These are phyloP conservation scores for Phaetusa simplex DNA, from an alignment of 2,113 vertebrate genomes.

Conservation along the genomic window DNA sequence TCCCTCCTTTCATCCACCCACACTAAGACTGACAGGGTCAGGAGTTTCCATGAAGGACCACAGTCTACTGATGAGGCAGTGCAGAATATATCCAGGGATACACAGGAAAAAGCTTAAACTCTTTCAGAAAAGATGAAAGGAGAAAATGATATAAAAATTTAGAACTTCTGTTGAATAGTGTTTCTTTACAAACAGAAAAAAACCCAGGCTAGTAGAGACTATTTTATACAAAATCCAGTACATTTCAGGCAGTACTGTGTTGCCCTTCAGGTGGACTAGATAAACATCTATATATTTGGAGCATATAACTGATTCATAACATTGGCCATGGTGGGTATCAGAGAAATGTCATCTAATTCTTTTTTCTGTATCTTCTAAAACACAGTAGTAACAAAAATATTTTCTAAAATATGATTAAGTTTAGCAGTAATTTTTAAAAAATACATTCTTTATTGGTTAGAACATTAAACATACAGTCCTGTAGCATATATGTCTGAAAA, in stretches of 20 bases:
- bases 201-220: background rate
- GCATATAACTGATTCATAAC: background rate
- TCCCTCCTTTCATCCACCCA: background rate
- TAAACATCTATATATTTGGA: background rate
- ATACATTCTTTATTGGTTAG: background rate
- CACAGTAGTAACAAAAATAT: background rate
- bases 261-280: background rate
- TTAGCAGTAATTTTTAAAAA: background rate
- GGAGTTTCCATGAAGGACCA: background rate
- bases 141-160: background rate
- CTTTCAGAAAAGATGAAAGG: background rate
- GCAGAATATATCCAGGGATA: background rate
- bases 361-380: background rate
- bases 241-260: background rate
- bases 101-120: background rate
- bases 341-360: background rate
- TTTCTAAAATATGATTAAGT: background rate
- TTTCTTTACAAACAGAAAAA: background rate
- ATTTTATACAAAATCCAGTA: background rate
- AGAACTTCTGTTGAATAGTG: background rate
- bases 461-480: background rate
- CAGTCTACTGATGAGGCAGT: fast-evolving
- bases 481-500: background rate
- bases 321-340: background rate
- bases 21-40: background rate